These are phyloP conservation scores for Calypte anna DNA, from an alignment of 2,113 vertebrate species.

Conservation along the genomic window DNA sequence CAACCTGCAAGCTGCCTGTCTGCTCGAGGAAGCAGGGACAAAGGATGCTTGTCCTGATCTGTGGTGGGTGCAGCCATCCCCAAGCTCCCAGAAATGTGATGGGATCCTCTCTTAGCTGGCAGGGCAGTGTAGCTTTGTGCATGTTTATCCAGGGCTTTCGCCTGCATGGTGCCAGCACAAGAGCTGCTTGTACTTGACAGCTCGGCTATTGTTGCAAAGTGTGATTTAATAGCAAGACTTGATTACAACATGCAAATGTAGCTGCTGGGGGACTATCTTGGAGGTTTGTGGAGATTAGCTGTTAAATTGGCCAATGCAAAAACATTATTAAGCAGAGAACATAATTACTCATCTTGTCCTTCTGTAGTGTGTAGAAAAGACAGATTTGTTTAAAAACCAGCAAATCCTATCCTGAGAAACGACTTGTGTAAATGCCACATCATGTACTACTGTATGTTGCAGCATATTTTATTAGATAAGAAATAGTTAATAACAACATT, in stretches of 20 bases:
- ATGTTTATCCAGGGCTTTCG: not conserved
- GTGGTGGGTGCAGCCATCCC: not conserved
- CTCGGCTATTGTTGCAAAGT: slow-evolving; percentile 57
- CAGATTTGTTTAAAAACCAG: slow-evolving; percentile 55
- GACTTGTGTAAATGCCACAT: slow-evolving; percentile 44
- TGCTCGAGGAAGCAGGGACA: not conserved
- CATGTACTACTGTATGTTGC: slow-evolving; percentile 25
- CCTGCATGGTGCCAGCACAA: not conserved
- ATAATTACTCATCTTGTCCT: slow-evolving; percentile 55
- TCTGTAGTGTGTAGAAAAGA: slow-evolving; percentile 33
- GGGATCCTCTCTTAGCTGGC: not conserved
- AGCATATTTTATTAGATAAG: slow-evolving; percentile 64
- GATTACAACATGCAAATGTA: slow-evolving; percentile 52
- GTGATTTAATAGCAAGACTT: slow-evolving; percentile 68
- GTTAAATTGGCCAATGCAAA: slow-evolving; percentile 71
- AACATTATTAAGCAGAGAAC: slow-evolving; percentile 64
- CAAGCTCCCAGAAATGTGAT: not conserved
- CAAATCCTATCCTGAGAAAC: not conserved
- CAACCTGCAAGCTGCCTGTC: not conserved
- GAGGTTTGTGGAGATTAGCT: slow-evolving; percentile 68
- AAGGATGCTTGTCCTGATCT: not conserved
- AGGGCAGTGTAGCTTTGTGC: not conserved
- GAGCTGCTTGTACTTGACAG: slow-evolving; percentile 16
- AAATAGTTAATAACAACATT: slow-evolving; percentile 53
- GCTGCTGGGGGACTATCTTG: slow-evolving; percentile 56